Evolutionary conservation across 2,888 invertebrate species (phyloP).

Genomic region (Watsonalla binaria): DNA sequence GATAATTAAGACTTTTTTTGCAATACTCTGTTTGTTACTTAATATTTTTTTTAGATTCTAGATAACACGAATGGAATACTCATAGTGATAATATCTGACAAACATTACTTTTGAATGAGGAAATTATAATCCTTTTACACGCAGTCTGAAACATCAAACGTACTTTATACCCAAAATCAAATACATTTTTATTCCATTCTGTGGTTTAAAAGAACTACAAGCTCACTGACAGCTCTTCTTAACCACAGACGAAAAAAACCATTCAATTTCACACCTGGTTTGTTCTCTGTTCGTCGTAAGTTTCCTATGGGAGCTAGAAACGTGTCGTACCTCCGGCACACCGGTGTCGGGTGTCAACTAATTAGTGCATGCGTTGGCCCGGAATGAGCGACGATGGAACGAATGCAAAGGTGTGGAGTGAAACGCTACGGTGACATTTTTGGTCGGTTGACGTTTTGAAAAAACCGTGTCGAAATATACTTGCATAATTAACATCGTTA

Average conservation of each 20-base stretch:
- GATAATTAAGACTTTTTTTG: no score
- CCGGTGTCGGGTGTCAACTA: constrained; percentile 62
- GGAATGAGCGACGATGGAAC: constrained; percentile 58
- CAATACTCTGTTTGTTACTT: no score
- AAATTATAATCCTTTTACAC: no score
- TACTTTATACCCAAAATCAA: background rate
- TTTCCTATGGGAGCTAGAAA: constrained; percentile 58
- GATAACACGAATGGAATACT: no score
- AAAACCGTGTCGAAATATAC: constrained; percentile 8
- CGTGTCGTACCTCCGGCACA: constrained; percentile 12
- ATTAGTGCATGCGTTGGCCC: constrained; percentile 71
- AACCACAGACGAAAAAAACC: constrained; percentile 25
- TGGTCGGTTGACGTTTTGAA: constrained; percentile 17
- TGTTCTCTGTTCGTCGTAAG: constrained; percentile 35
- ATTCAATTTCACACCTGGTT: constrained; percentile 65
- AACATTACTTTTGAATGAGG: no score
- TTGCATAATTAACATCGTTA: no score
- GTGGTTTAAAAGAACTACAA: background rate
- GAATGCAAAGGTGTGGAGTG: constrained; percentile 52
- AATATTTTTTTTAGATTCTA: no score
- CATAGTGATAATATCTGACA: no score
- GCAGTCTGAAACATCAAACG: no score
- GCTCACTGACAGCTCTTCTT: constrained; percentile 1
- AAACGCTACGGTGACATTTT: constrained; percentile 31
- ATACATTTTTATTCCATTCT: background rate